Base-by-base conservation (phyloP, 2,797 vertebrate genomes). In the Pagetopsis macropterus region DNA sequence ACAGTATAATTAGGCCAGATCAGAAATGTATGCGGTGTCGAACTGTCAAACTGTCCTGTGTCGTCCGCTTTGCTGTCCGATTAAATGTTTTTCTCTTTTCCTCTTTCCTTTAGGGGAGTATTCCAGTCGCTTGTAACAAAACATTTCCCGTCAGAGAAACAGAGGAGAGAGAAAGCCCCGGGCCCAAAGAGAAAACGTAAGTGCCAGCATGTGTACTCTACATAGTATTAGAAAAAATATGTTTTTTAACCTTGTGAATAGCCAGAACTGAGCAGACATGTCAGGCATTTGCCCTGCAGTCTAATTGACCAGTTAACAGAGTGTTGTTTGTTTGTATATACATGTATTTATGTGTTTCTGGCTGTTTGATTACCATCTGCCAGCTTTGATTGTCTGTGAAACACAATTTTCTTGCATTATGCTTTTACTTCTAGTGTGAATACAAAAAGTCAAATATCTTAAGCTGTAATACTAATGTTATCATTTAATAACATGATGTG, bases 61-160 rank as follows among this genome's bases (percentile, higher is more conserved):
- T 66, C 52, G 14, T 45, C 16, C 27, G 0, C 45, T 84, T 45
- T 68, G 46, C 68, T 71, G 33, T 71, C 50, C 43, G 43, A 65
- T 50, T 86, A 16, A 56, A 76, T 46, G 33, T 72, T 59, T 67
- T 9, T 62, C 3, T 48, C 21, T 75, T 33, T 65, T 62, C 89
- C 81, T 84, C 37, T 67, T 82, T 64, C 41, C 77, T 84, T 88
- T 12, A 99, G 98, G 94, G 98, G 98, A 78, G 98, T 99, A 70
- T 98, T 99, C 92, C 96, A 97, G 88, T 98, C 98, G 40, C 94
- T 99, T 55, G 97, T 99, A 85, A 92, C 93, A 72, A 99, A 98
- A 92, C 98, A 99, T 92, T 99, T 99, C 90, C 98, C 97, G 45
- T 97, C 96, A 69, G 96, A 96, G 89, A 99, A 98, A 89, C 95